Evolutionary conservation across 2,113 vertebrate genomes (phyloP).

Genomic region (Gadus macrocephalus): DNA sequence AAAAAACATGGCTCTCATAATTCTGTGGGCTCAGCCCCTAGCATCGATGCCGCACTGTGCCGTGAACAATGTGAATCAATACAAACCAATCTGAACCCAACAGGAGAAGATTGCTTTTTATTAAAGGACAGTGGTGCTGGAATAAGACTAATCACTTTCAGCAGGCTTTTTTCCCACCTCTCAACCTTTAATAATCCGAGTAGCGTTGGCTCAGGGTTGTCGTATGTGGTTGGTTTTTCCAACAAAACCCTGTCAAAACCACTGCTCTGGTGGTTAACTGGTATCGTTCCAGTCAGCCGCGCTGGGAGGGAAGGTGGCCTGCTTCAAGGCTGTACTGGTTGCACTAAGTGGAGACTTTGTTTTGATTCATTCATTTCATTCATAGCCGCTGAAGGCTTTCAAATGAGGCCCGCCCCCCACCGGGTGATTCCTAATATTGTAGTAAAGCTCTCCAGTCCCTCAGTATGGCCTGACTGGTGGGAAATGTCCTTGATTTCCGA

Average conservation of each 20-base stretch:
- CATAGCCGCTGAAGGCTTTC: too few species aligned
- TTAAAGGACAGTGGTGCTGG: constrained; percentile 13
- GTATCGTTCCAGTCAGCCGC: constrained; percentile 12
- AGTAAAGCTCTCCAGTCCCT: too few species aligned
- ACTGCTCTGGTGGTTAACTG: constrained; percentile 9
- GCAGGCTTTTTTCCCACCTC: constrained; percentile 11
- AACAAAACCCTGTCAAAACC: too few species aligned
- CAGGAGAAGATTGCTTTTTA: constrained; percentile 28
- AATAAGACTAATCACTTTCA: constrained; percentile 24
- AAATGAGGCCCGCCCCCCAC: too few species aligned
- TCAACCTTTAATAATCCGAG: constrained; percentile 7
- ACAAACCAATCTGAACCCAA: constrained; percentile 25
- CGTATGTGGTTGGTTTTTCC: too few species aligned
- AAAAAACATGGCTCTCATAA: constrained; percentile 18
- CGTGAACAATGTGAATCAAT: constrained; percentile 31
- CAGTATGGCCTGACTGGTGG: too few species aligned
- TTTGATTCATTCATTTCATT: too few species aligned
- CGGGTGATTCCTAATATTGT: too few species aligned
- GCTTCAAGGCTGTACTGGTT: too few species aligned
- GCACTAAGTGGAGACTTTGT: too few species aligned
- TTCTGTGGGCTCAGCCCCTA: constrained; percentile 21
- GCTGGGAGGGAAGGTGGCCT: not conserved
- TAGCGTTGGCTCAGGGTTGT: not conserved
- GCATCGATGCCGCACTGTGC: constrained; percentile 18
- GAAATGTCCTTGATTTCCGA: too few species aligned